Evolutionary conservation across 2,797 vertebrate species (phyloP).

Genomic region (Myoxocephalus aenaeus): DNA sequence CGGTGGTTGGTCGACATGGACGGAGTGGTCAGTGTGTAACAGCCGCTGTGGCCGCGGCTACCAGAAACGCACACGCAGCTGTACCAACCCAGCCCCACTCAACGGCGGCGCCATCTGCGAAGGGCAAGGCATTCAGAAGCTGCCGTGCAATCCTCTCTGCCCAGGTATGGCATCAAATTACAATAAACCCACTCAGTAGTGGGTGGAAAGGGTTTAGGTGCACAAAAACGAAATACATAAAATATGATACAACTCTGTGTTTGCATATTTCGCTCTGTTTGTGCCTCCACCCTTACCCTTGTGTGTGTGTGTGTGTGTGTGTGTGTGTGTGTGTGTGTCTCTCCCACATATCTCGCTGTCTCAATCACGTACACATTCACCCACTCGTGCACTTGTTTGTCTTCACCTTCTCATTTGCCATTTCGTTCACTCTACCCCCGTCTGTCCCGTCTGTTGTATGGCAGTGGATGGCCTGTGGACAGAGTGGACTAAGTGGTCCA

Average conservation of each 20-base stretch:
- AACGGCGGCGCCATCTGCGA: constrained; percentile 97
- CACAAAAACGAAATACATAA: constrained; percentile 40
- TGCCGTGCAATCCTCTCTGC: constrained; percentile 95
- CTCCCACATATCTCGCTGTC: constrained; percentile 48
- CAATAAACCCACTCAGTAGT: constrained; percentile 18
- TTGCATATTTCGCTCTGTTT: constrained; percentile 64
- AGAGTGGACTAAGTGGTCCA: constrained; percentile 98
- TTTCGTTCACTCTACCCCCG: constrained; percentile 52
- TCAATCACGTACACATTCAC: constrained; percentile 33
- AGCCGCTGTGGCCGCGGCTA: constrained; percentile 95
- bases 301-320: constrained; percentile 42
- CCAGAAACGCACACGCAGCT: constrained; percentile 96
- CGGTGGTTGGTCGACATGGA: constrained; percentile 98
- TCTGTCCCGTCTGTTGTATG: constrained; percentile 76
- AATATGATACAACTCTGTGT: constrained; percentile 59
- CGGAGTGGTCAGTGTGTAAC: constrained; percentile 97
- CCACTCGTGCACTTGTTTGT: constrained; percentile 53
- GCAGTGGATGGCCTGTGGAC: constrained; percentile 99
- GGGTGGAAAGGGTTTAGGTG: constrained; percentile 38
- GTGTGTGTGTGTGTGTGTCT: constrained; percentile 36
- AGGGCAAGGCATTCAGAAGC: constrained; percentile 95
- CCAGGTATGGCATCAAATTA: constrained; percentile 85
- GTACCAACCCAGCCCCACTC: constrained; percentile 96
- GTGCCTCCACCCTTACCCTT: constrained; percentile 57
- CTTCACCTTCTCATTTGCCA: constrained; percentile 52